These are phyloP conservation scores for Lates japonicus DNA, from an alignment of 2,797 vertebrate species.

Conservation along the genomic window DNA sequence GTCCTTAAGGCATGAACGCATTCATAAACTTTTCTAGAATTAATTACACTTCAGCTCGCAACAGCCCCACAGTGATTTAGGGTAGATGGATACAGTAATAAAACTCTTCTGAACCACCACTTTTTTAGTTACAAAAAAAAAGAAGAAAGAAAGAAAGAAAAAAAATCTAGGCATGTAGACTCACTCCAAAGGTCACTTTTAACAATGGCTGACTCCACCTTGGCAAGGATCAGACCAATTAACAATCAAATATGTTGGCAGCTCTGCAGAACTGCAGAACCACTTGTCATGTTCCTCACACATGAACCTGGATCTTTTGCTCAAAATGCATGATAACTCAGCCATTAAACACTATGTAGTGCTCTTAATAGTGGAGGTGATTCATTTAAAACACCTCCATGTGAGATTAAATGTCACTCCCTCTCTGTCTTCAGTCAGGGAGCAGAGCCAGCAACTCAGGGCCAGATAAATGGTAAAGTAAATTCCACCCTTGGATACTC, in stretches of 20 bases:
- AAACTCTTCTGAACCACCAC: not conserved
- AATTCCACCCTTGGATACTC: conserved; percentile 30
- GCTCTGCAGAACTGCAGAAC: conserved; percentile 9
- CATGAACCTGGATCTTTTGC: conserved; percentile 22
- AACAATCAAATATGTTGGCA: conserved; percentile 37
- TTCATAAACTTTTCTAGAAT: not conserved
- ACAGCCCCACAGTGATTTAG: too few relatives aligned
- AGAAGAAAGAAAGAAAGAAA: not conserved
- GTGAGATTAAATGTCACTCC: conserved; percentile 60
- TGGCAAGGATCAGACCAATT: conserved; percentile 44
- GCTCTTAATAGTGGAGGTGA: conserved; percentile 32
- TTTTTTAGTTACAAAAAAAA: not conserved
- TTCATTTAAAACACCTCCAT: conserved; percentile 42
- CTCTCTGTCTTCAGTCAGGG: conserved; percentile 32
- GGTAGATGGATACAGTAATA: not conserved
- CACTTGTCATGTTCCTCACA: conserved; percentile 42
- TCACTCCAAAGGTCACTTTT: conserved; percentile 57
- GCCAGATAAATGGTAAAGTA: conserved; percentile 33
- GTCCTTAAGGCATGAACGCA: not conserved
- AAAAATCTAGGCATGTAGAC: conserved; percentile 2
- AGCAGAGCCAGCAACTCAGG: conserved; percentile 34
- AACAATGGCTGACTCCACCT: conserved; percentile 49
- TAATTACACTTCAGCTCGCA: not conserved
- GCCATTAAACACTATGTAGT: conserved; percentile 19
- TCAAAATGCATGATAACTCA: conserved; percentile 18